These are phyloP conservation scores for Catamblyrhynchus diadema DNA, from an alignment of 2,797 vertebrate species.

Conservation along the genomic window DNA sequence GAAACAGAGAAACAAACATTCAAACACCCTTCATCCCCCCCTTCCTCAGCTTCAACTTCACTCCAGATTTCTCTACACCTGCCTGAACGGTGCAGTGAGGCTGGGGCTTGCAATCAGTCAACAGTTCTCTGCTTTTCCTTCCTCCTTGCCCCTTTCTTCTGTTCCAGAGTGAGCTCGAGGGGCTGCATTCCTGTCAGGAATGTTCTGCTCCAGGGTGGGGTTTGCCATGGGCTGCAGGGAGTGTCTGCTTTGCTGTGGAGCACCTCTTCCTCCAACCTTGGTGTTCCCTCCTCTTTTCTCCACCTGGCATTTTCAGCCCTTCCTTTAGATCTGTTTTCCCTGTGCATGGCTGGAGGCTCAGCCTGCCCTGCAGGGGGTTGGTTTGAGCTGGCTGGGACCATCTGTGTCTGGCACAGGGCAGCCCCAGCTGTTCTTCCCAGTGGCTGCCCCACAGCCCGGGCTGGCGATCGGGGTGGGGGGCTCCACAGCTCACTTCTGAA, in stretches of 20 bases:
- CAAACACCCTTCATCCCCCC: neutral
- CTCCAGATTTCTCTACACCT: neutral
- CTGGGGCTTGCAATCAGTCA: neutral
- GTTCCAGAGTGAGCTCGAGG: neutral
- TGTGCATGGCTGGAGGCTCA: fast-evolving
- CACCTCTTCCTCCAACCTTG: neutral
- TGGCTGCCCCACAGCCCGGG: fast-evolving
- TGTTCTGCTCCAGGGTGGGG: neutral
- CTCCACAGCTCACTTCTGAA: neutral
- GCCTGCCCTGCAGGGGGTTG: neutral
- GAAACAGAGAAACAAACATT: neutral
- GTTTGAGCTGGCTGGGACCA: neutral
- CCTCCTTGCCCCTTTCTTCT: neutral
- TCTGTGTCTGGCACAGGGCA: fast-evolving
- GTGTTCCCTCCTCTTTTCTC: neutral
- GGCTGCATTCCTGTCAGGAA: neutral
- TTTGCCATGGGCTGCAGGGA: neutral
- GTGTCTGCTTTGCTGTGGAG: neutral
- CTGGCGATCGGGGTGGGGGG: fast-evolving
- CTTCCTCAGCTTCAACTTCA: neutral
- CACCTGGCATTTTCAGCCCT: neutral
- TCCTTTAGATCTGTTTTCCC: neutral
- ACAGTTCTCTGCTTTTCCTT: neutral
- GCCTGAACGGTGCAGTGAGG: fast-evolving
- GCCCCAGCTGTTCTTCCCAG: neutral